Percentiles rank a stretch among this genome's conserved stretches.
Evolutionary conservation across 2,888 invertebrate species (phyloP).

Genomic region (Erannis defoliaria): DNA sequence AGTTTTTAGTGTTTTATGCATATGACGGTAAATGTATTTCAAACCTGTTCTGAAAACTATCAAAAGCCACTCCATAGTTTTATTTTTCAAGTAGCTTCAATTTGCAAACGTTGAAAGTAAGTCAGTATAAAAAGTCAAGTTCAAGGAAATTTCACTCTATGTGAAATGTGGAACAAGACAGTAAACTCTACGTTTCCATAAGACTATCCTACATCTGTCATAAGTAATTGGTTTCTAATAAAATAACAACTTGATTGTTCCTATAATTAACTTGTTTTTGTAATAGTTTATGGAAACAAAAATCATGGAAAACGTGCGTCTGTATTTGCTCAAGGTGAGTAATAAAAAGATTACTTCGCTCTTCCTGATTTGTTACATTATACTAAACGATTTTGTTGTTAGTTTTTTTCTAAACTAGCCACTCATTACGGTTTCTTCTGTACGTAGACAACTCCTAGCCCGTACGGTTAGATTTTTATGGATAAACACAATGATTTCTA

Average conservation of each 20-base stretch:
- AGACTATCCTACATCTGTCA: no score
- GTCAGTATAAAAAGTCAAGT: constrained; percentile 69
- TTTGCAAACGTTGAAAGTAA: constrained; percentile 46
- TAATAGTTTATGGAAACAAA: neutral
- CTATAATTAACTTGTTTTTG: neutral
- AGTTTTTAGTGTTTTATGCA: no score
- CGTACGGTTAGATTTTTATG: no score
- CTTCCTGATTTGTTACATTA: neutral
- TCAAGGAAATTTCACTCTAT: constrained; percentile 64
- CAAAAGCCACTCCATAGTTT: constrained; percentile 48
- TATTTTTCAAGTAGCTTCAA: constrained; percentile 53
- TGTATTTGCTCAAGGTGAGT: constrained; percentile 64
- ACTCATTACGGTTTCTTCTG: no score
- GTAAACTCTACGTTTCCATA: neutral
- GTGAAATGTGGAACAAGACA: constrained; percentile 11
- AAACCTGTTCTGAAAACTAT: neutral
- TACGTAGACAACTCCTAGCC: no score
- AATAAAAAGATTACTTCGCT: neutral
- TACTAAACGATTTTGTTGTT: neutral
- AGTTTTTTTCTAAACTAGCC: no score
- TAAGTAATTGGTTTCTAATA: neutral
- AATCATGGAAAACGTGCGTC: constrained; percentile 59
- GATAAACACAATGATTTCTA: no score
- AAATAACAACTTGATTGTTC: neutral
- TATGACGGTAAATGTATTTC: neutral